Evolutionary conservation across 2,888 invertebrate genomes (phyloP).

Genomic region (Sussaba pulchella): DNA sequence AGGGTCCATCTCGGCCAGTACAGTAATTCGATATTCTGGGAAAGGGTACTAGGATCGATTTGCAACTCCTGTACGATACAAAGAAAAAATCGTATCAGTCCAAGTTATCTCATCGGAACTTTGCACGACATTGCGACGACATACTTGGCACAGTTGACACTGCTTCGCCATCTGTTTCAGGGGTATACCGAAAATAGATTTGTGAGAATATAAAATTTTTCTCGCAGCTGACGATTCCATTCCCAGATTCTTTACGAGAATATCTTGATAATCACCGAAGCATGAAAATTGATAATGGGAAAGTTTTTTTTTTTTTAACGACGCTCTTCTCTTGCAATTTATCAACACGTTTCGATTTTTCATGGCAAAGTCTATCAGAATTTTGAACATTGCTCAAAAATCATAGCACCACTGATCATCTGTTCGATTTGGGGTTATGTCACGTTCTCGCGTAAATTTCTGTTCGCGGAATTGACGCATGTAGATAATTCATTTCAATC

Average conservation of each 20-base stretch:
- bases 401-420: constrained; percentile 16
- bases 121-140: constrained; percentile 3
- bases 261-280: constrained; percentile 10
- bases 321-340: not conserved
- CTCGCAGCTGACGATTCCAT: not conserved
- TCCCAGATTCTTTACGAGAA: constrained; percentile 4
- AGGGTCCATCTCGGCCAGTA: constrained; percentile 48
- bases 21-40: constrained; percentile 50
- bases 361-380: constrained; percentile 2
- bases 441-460: not conserved
- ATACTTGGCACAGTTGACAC: constrained; percentile 61
- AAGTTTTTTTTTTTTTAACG: not conserved
- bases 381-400: constrained; percentile 47
- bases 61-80: constrained; percentile 59
- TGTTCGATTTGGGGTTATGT: constrained; percentile 32
- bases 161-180: constrained; percentile 17
- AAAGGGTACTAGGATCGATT: constrained; percentile 28
- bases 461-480: not conserved
- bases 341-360: not conserved
- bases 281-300: not conserved
- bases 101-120: not conserved
- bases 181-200: constrained; percentile 48
- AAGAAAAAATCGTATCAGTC: not conserved
- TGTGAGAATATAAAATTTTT: not conserved
- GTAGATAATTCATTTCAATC: not conserved